phyloP scores from a whole-genome alignment of 2,797 vertebrate genomes.

The Ctenopoma kingsleyae region DNA sequence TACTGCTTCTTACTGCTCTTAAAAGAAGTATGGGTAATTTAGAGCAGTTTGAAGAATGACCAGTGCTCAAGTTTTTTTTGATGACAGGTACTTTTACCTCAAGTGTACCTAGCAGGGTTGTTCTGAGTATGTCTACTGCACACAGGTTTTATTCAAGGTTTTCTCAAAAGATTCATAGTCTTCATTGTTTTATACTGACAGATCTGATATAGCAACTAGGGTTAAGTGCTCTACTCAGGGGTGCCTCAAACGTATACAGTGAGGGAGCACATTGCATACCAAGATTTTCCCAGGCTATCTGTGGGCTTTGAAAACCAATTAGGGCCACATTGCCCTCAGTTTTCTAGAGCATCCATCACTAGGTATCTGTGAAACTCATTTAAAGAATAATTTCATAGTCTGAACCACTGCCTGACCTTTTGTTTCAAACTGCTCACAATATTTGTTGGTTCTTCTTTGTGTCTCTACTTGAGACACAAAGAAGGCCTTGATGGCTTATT shows the following conservation, averaged over 20 bases:
- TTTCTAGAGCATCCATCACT: conserved; percentile 29
- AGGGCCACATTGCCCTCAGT: not conserved
- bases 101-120: not conserved
- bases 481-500: conserved; percentile 5
- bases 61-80: not conserved
- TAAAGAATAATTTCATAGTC: conserved; percentile 13
- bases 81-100: not conserved
- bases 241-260: not conserved
- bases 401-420: conserved; percentile 25
- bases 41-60: not conserved
- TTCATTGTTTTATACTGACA: not conserved
- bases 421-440: conserved; percentile 11
- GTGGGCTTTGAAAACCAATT: conserved; percentile 26
- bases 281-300: conserved; percentile 11
- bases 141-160: not conserved
- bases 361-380: conserved; percentile 27
- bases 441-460: conserved; percentile 2
- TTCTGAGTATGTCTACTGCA: not conserved
- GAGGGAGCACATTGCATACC: not conserved
- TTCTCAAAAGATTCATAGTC: not conserved
- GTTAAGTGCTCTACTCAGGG: not conserved
- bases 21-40: not conserved
- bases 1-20: not conserved
- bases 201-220: not conserved
- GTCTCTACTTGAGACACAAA: not conserved